Conservation (phyloP, 2,888 invertebrate genomes). For the Lasioglossum malachurum region DNA sequence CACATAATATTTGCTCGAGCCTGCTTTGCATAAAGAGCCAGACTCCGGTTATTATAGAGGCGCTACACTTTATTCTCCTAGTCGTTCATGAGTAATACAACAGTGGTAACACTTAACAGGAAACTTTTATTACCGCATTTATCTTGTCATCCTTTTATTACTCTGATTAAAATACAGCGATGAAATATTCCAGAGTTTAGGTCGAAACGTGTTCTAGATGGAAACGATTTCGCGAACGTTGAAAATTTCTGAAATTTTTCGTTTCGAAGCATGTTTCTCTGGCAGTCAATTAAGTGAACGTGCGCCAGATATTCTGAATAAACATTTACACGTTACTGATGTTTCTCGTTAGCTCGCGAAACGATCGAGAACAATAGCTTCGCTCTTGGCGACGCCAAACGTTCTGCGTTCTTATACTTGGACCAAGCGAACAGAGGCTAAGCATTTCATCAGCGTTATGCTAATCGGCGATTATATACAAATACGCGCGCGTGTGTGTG, state of each 20-base stretch:
- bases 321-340: constrained; percentile 34
- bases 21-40: not conserved
- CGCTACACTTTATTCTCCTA: not conserved
- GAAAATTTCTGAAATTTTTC: not conserved
- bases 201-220: not conserved
- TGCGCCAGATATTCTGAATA: constrained; percentile 9
- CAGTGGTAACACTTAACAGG: not conserved
- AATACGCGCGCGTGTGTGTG: constrained; percentile 40
- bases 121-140: not conserved
- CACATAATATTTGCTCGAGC: not conserved
- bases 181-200: not conserved
- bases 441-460: constrained; percentile 5
- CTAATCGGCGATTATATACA: constrained; percentile 25
- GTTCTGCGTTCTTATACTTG: constrained; percentile 21
- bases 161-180: not conserved
- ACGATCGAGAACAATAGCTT: constrained; percentile 54
- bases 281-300: not conserved
- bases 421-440: constrained; percentile 12
- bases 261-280: constrained; percentile 17
- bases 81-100: not conserved
- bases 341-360: constrained; percentile 54
- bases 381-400: constrained; percentile 34
- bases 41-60: not conserved
- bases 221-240: not conserved
- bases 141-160: not conserved